Evolutionary conservation across 2,113 vertebrate species (phyloP), one percentile per base, ranked within the genome.

Genomic region (Halichoeres trimaculatus): DNA sequence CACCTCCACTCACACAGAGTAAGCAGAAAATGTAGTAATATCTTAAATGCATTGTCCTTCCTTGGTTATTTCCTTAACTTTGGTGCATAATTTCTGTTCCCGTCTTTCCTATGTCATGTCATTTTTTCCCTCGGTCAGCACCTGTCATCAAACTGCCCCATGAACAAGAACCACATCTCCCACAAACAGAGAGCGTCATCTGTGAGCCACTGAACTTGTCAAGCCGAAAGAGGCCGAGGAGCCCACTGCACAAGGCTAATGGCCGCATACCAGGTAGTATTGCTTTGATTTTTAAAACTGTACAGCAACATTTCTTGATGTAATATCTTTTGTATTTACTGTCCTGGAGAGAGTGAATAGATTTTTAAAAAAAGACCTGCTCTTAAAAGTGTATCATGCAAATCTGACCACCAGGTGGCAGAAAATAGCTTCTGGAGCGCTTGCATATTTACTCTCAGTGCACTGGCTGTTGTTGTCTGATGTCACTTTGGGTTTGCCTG

Each of bases 171-270:
- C 48, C 60, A 40, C 8, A 19, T 54, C 40, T 43, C 55, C 34
- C 54, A 1, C 36, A 50, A 22, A 61, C 62, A 14, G 50, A 74
- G 36, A 38, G 16, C 41, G 0, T 30, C 35, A 57, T 24, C 64
- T 85, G 89, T 8, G 90, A 94, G 61, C 93, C 93, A 1, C 91
- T 95, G 24, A 94, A 95, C 75, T 84, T 95, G 58, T 93, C 93
- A 74, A 84, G 58, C 20, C 86, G 85, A 78, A 66, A 86, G 56
- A 83, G 55, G 11, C 41, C 85, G 14, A 55, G 56, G 62, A 87
- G 62, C 47, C 64, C 41, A 0, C 35, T 78, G 20, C 54, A 76
- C n/a, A 88, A 81, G 73, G 92, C 87, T 5, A 89, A 84, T 0
- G 94, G 94, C n/a, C 92, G 89, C 56, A 90, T 95, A n/a, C 82